Percentiles rank a stretch among this genome's conserved stretches.
Evolutionary conservation across 1,140 invertebrate genomes (phyloP).

Genomic region (Pemphigus obesinymphae): DNA sequence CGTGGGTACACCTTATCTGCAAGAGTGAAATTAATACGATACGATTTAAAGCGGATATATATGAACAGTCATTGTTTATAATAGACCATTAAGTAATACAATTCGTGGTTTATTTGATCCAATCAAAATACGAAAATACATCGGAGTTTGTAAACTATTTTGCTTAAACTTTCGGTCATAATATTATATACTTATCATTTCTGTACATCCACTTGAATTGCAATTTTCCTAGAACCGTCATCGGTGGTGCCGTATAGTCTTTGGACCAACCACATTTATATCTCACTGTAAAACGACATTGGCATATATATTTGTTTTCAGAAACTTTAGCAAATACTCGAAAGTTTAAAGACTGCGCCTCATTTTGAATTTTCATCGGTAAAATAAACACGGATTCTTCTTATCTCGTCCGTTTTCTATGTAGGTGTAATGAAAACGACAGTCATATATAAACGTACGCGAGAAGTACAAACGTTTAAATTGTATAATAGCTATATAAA

Average conservation of each 20-base stretch:
- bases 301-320: neutral
- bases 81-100: neutral
- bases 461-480: neutral
- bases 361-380: neutral
- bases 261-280: neutral
- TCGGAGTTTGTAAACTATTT: conserved; percentile 1
- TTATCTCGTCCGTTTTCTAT: neutral
- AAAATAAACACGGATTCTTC: neutral
- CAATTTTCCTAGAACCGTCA: neutral
- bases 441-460: neutral
- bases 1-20: no score
- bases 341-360: neutral
- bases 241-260: neutral
- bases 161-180: neutral
- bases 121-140: neutral
- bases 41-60: no score
- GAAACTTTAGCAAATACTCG: neutral
- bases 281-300: neutral
- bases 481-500: no score
- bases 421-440: no score
- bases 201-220: neutral
- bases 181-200: neutral
- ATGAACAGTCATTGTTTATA: neutral
- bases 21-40: no score
- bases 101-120: neutral